phyloP scores from a whole-genome alignment of 1,140 invertebrate species.

The Rhynchophorus ferrugineus region DNA sequence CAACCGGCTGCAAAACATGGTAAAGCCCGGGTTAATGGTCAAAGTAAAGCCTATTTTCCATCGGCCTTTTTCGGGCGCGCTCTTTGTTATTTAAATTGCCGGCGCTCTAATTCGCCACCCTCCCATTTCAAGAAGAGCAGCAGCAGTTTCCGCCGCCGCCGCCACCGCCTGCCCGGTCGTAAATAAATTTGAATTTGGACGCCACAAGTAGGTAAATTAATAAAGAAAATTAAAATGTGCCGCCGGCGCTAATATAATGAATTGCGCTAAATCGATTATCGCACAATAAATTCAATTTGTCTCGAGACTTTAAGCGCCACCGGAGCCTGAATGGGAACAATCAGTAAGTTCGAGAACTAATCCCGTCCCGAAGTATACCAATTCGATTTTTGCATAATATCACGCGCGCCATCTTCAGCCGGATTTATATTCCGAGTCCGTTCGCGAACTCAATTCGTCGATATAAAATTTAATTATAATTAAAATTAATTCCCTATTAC shows the following conservation, averaged over 20 bases:
- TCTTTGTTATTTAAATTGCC: slow-evolving; percentile 21
- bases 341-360: too few relatives aligned
- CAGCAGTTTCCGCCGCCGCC: neutral
- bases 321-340: too few relatives aligned
- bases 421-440: too few relatives aligned
- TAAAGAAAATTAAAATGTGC: slow-evolving; percentile 21
- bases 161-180: neutral
- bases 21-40: slow-evolving; percentile 18
- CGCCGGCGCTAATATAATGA: slow-evolving; percentile 15
- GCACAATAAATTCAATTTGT: neutral
- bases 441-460: too few relatives aligned
- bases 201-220: slow-evolving; percentile 24
- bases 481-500: too few relatives aligned
- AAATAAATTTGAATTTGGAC: slow-evolving; percentile 20
- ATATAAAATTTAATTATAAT: too few relatives aligned
- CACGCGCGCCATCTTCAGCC: too few relatives aligned
- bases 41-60: slow-evolving; percentile 21
- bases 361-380: too few relatives aligned
- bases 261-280: slow-evolving; percentile 6
- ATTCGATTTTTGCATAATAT: too few relatives aligned
- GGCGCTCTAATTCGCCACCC: slow-evolving; percentile 16
- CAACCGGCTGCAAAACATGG: slow-evolving; percentile 17
- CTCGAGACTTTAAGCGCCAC: too few relatives aligned
- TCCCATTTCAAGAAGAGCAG: slow-evolving; percentile 11
- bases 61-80: slow-evolving; percentile 9